Base-by-base conservation (phyloP, 2,888 invertebrate species). In the Eupithecia centaureata region DNA sequence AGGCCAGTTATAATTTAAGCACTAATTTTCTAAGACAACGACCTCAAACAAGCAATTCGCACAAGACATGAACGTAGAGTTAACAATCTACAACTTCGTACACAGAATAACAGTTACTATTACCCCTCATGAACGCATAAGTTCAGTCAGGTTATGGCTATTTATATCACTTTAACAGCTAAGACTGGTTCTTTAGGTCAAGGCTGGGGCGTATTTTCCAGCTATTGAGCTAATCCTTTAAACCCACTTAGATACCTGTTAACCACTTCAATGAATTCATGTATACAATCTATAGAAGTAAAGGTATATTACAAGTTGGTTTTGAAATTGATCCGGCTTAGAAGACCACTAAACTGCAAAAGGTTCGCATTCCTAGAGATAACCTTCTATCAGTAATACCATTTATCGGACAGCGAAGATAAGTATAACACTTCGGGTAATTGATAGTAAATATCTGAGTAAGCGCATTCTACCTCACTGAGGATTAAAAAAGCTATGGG, bases 181-280 rank as follows among this genome's bases (percentile, higher is more conserved):
- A 63, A 64, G 38, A 62, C 64, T 70, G 59, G 51, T 42, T 63
- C 62, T 70, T 66, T 63, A 68, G 73, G 75, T 73, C 73, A 74
- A 73, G 73, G 73, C 28, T 65, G 63, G 63, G 32, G 67, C 38
- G 58, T 67, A 60, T 27, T 68, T 64, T 67, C 61, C 65, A 63
- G 63, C 61, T 66, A 56, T 56, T 62, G 47, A 63, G 33, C 61
- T 60, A 61, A 67, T 64, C 42, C 15, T 60, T 27, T 62, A 61
- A 52, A 51, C 52, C 52, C n/a, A 12, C 22, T 32, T 47, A 57
- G 32, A 15, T 30, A 25, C 32, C 32, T 47, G 12, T 30, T 63
- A 30, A 56, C 54, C 54, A 56, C 30, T 30, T 30, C 54, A 56
- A 56, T 56, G 54, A 28, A 56, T 28, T n/a, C 28, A 7, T 28